These are phyloP conservation scores for Hippocampus kuda DNA, from an alignment of 2,797 vertebrate species.

Conservation along the genomic window DNA sequence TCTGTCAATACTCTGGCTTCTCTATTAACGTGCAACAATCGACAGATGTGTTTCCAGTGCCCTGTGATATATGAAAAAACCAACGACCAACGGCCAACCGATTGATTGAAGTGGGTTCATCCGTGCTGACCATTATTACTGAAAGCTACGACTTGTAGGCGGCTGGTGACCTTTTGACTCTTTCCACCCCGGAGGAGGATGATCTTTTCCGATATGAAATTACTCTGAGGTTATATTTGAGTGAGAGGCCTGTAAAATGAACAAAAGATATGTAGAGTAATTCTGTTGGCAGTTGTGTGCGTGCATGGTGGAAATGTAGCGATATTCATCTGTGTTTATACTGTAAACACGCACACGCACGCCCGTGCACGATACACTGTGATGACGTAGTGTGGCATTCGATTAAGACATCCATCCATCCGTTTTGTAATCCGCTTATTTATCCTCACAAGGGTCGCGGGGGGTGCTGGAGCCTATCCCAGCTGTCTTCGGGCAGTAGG, in stretches of 20 bases:
- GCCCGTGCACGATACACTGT: too few species aligned
- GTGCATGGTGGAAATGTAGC: neutral
- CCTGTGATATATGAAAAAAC: slow-evolving; percentile 27
- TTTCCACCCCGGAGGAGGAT: slow-evolving; percentile 13
- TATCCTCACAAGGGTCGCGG: too few species aligned
- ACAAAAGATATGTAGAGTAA: neutral
- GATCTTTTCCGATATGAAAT: slow-evolving; percentile 25
- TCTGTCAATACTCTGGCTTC: slow-evolving; percentile 17
- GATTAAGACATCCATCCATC: too few species aligned
- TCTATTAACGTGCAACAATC: slow-evolving; percentile 2
- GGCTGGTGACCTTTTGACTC: slow-evolving; percentile 37
- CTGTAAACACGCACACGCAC: too few species aligned
- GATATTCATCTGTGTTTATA: too few species aligned
- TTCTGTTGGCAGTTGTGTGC: neutral
- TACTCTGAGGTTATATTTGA: neutral
- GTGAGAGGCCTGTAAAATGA: neutral
- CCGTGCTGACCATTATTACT: slow-evolving; percentile 35
- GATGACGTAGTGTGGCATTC: too few species aligned
- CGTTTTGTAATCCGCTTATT: too few species aligned
- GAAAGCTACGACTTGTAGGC: slow-evolving; percentile 17
- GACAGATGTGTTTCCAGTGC: slow-evolving; percentile 27
- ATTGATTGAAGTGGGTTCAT: slow-evolving; percentile 39
- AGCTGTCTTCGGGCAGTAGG: too few species aligned
- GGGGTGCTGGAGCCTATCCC: too few species aligned
- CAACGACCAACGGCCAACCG: slow-evolving; percentile 22